Base-by-base conservation (phyloP, 2,797 vertebrate species). In the Champsocephalus esox region DNA sequence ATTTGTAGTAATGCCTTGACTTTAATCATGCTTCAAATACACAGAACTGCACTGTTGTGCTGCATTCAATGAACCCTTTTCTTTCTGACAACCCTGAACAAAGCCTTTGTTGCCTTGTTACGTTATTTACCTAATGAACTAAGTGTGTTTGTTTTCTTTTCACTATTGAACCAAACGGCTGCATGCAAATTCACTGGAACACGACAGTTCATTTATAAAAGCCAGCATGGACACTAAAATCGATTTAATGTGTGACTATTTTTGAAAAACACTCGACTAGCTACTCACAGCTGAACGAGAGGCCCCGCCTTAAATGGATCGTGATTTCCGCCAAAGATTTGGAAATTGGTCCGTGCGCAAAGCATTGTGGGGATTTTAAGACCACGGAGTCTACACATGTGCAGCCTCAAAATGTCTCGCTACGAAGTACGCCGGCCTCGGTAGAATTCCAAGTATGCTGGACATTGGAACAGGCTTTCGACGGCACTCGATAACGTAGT, bases 1-100 rank as follows among this genome's bases (percentile, higher is more conserved):
- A 68, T 84, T 80, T 72, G 17, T 50, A 80, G 70, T 73, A 16
- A 55, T 56, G 19, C 49, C 19, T 74, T 55, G 3, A n/a, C 58
- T 68, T 72, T 77, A 49, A 71, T 88, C 70, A 64, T 17, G 17
- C 55, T 79, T 77, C 49, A 83, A 81, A 82, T 70, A 76, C 56
- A 68, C 12, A 46, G 9, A 77, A 45, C 46, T 62, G 16, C 59
- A 50, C 51, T 55, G 19, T 4, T 66, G 70, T 76, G 63, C 45
- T 87, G 66, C 17, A 24, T 70, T 78, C 61, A 70, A 41, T 66
- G 32, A 74, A 43, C 16, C 13, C 8, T 49, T 46, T 78, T 43
- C 16, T 83, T 48, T 73, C 19, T 44, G 28, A 7, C 13, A 65
- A 21, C 3, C 12, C 32, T 16, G 12, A 32, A 41, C 52, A 70